A percentile compares a stretch with the other conserved stretches of the same genome.
Conservation (phyloP, 2,113 vertebrate genomes). For the Cyanoliseus patagonus region DNA sequence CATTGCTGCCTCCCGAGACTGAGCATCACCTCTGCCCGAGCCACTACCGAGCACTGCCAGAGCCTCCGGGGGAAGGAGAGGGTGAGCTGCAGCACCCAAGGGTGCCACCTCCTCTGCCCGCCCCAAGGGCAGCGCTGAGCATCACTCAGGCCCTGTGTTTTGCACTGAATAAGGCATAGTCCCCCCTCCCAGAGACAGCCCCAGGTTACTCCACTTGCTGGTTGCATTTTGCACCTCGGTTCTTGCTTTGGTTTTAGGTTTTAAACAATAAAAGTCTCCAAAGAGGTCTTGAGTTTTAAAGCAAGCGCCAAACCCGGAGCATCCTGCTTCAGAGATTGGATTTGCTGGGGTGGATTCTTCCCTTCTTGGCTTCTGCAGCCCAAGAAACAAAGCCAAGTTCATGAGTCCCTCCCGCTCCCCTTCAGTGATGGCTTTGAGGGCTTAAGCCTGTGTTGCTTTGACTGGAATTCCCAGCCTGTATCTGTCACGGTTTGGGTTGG, state of each 20-base stretch:
- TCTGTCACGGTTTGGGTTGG: neutral
- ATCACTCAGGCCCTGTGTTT: neutral
- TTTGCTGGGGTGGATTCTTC: neutral
- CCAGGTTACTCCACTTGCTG: neutral
- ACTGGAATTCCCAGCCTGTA: too few species aligned
- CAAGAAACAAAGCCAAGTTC: neutral
- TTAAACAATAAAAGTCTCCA: constrained; percentile 1
- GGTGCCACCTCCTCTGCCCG: neutral
- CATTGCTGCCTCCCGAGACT: constrained; percentile 19
- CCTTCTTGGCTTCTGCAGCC: neutral
- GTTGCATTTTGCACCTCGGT: neutral
- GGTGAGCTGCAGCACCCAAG: neutral
- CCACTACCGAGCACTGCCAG: neutral
- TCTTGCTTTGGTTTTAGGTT: neutral
- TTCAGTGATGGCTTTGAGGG: neutral
- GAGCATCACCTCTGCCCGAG: neutral
- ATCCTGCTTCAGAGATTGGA: neutral
- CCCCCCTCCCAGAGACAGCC: neutral
- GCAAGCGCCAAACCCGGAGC: neutral
- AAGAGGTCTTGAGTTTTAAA: neutral
- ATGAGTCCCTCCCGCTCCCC: rapidly evolving
- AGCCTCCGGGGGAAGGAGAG: neutral
- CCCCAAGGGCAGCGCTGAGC: neutral
- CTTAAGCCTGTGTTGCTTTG: neutral
- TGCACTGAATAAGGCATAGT: neutral